Evolutionary conservation across 1,140 invertebrate species (phyloP).

Genomic region (Drosophila suzukii): DNA sequence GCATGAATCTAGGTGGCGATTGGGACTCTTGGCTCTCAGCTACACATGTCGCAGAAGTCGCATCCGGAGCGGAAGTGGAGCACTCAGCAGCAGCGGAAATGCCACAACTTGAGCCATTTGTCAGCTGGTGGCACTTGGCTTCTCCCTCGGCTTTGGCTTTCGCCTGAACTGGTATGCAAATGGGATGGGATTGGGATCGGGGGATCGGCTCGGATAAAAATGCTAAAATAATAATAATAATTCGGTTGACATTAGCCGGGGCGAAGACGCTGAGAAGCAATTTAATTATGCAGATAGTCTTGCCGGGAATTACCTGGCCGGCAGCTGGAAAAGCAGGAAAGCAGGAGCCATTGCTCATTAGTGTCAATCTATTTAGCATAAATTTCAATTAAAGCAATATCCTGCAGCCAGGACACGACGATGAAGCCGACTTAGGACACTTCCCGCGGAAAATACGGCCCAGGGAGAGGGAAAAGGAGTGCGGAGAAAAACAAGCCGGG

Average conservation of each 20-base stretch:
- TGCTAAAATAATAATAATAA: conserved; percentile 75
- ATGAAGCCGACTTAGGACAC: conserved; percentile 59
- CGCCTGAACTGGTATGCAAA: conserved; percentile 53
- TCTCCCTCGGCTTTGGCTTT: neutral
- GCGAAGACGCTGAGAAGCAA: conserved; percentile 48
- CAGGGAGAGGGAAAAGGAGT: neutral
- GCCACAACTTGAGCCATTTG: conserved; percentile 64
- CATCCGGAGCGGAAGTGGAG: conserved; percentile 61
- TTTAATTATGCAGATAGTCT: conserved; percentile 68
- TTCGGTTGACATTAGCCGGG: conserved; percentile 56
- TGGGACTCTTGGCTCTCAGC: conserved; percentile 12
- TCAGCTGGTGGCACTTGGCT: conserved; percentile 42
- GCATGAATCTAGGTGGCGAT: conserved; percentile 28
- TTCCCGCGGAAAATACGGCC: conserved; percentile 44
- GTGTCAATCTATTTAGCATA: conserved; percentile 83
- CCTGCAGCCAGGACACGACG: conserved; percentile 58
- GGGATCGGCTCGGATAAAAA: conserved; percentile 39
- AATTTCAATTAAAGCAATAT: conserved; percentile 83
- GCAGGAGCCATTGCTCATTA: conserved; percentile 72
- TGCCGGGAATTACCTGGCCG: conserved; percentile 51
- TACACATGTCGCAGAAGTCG: conserved; percentile 45
- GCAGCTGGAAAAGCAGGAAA: conserved; percentile 13
- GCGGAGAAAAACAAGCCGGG: conserved; percentile 27
- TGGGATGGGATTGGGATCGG: conserved; percentile 18
- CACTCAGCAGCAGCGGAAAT: conserved; percentile 60